These are phyloP conservation scores for Nudaria mundana DNA, from an alignment of 2,888 invertebrate genomes.

Conservation along the genomic window DNA sequence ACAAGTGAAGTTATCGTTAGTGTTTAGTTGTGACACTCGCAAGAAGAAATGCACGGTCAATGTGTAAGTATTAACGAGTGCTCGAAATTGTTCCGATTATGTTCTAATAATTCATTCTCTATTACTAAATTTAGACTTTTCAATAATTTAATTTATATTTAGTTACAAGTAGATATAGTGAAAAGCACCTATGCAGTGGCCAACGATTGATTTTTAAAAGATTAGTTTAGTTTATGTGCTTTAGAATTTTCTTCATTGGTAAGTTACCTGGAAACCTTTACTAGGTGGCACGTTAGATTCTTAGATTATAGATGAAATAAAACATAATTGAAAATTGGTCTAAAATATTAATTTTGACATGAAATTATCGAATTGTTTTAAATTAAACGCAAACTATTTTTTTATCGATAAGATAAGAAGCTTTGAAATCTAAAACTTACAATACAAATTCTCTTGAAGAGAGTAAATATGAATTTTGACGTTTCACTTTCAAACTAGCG, in stretches of 20 bases:
- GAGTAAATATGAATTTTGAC: conserved; percentile 48
- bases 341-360: conserved; percentile 21
- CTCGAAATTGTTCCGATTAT: conserved; percentile 76
- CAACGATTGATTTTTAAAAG: conserved; percentile 27
- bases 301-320: conserved; percentile 29
- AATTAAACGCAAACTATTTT: conserved; percentile 26
- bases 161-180: conserved; percentile 56
- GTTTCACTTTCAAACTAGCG: conserved; percentile 32
- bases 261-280: conserved; percentile 26
- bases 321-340: conserved; percentile 17
- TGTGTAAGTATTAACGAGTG: conserved; percentile 81
- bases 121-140: conserved; percentile 71
- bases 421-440: conserved; percentile 44
- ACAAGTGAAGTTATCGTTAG: conserved; percentile 67
- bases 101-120: conserved; percentile 78
- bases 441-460: conserved; percentile 48
- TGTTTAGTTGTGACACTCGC: conserved; percentile 65
- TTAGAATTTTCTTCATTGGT: conserved; percentile 24
- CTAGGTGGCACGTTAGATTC: conserved; percentile 29
- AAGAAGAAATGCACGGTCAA: conserved; percentile 75
- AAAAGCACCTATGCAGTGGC: conserved; percentile 45
- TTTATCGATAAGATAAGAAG: conserved; percentile 34
- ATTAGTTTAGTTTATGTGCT: conserved; percentile 25
- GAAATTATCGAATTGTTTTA: conserved; percentile 19
- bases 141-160: conserved; percentile 66